Conservation (phyloP, 2,113 vertebrate genomes). For the Oryzias celebensis region DNA sequence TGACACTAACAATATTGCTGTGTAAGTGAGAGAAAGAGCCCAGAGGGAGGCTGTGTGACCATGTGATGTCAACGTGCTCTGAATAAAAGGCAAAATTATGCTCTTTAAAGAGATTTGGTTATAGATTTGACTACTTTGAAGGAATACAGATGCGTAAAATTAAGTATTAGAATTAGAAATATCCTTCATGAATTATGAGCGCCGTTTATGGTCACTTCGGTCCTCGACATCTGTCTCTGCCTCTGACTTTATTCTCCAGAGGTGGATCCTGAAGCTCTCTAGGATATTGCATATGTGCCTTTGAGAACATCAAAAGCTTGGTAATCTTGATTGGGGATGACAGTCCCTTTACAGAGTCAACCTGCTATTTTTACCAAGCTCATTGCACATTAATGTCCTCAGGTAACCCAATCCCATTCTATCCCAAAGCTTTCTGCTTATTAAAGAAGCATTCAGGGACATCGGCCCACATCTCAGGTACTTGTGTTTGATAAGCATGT, state of each 20-base stretch:
- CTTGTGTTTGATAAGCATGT: not conserved
- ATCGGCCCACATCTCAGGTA: conserved; percentile 22
- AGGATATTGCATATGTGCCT: conserved; percentile 51
- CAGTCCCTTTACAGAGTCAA: conserved; percentile 55
- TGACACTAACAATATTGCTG: conserved; percentile 30
- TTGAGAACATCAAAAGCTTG: conserved; percentile 45
- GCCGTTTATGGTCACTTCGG: not conserved
- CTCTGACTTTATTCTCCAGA: conserved; percentile 28
- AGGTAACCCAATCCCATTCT: conserved; percentile 36
- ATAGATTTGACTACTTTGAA: fast-evolving
- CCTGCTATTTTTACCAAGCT: conserved; percentile 62
- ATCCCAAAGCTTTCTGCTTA: conserved; percentile 40
- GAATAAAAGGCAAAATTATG: conserved; percentile 15
- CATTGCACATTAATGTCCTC: conserved; percentile 47
- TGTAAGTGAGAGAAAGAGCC: conserved; percentile 11
- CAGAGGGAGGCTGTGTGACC: conserved; percentile 17
- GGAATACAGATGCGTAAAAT: not conserved
- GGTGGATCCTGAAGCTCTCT: conserved; percentile 39
- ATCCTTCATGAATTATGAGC: not conserved
- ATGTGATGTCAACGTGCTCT: not conserved
- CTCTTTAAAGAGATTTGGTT: conserved; percentile 2
- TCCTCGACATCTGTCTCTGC: conserved; percentile 5
- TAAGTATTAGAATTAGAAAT: not conserved
- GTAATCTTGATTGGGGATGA: conserved; percentile 59
- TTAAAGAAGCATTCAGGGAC: conserved; percentile 34